Percentiles rank a stretch among this genome's conserved stretches.
Evolutionary conservation across 2,888 invertebrate species (phyloP).

Genomic region (Ectropis crepuscularia): DNA sequence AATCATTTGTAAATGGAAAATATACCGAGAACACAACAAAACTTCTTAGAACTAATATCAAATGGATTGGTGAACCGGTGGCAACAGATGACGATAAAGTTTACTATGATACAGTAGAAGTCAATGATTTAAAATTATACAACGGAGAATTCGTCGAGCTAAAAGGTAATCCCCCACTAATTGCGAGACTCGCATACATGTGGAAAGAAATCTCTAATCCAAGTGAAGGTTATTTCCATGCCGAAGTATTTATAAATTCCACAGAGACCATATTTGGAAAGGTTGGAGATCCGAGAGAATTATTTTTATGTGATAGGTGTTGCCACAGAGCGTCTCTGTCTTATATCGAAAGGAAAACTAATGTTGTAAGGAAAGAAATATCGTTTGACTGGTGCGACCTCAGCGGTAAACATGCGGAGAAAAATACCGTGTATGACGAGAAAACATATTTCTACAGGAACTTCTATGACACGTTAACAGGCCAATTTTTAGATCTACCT

Average conservation of each 20-base stretch:
- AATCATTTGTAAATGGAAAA: constrained; percentile 62
- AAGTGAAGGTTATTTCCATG: constrained; percentile 87
- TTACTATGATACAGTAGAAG: constrained; percentile 82
- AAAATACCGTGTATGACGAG: constrained; percentile 83
- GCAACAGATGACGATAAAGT: constrained; percentile 80
- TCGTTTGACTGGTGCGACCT: constrained; percentile 87
- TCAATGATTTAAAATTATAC: constrained; percentile 81
- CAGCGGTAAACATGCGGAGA: constrained; percentile 84
- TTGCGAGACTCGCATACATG: constrained; percentile 89
- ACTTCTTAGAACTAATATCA: constrained; percentile 80
- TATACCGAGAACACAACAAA: constrained; percentile 71
- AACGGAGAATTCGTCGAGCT: constrained; percentile 89
- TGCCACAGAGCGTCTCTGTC: constrained; percentile 86
- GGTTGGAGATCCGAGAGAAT: constrained; percentile 89
- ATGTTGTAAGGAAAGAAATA: constrained; percentile 72
- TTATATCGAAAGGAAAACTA: constrained; percentile 74
- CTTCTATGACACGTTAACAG: constrained; percentile 82
- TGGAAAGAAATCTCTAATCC: constrained; percentile 86
- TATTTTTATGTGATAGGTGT: constrained; percentile 90
- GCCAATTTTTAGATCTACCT: constrained; percentile 84
- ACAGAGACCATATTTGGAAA: constrained; percentile 92
- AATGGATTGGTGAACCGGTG: constrained; percentile 86
- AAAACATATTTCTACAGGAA: constrained; percentile 88
- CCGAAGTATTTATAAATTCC: constrained; percentile 89
- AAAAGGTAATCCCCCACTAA: constrained; percentile 86